These are phyloP conservation scores for Metridium senile DNA, from an alignment of 92 coral and sea anemone species.

Conservation along the genomic window DNA sequence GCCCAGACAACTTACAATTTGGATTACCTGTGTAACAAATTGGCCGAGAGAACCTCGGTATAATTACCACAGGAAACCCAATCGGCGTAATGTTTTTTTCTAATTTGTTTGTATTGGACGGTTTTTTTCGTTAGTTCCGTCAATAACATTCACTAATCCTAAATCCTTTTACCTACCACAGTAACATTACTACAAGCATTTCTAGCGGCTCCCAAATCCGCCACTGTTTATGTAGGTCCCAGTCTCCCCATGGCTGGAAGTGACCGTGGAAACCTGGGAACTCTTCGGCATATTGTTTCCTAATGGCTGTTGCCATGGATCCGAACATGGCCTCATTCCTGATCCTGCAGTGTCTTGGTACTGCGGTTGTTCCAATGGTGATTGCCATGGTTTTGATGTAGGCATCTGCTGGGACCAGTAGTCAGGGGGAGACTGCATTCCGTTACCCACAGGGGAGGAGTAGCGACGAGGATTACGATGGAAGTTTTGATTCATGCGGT, in stretches of 20 bases:
- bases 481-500: slow-evolving; percentile 36
- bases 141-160: slow-evolving; percentile 4
- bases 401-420: slow-evolving; percentile 79
- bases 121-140: no score
- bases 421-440: slow-evolving; percentile 80
- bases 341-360: slow-evolving; percentile 65
- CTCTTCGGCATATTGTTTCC: slow-evolving; percentile 48
- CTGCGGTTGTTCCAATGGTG: slow-evolving; percentile 58
- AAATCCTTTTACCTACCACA: neutral
- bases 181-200: no score
- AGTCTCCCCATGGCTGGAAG: slow-evolving; percentile 62
- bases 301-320: slow-evolving; percentile 76
- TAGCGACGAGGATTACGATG: slow-evolving; percentile 85
- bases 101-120: no score
- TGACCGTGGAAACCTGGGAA: slow-evolving; percentile 60
- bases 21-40: no score
- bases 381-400: slow-evolving; percentile 78
- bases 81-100: no score
- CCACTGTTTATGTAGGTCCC: slow-evolving; percentile 57
- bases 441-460: slow-evolving; percentile 88
- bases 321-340: slow-evolving; percentile 78
- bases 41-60: no score
- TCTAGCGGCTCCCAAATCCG: slow-evolving; percentile 64
- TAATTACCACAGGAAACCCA: no score
- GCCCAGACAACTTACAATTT: no score